Percentiles rank a stretch among this genome's conserved stretches.
Evolutionary conservation across 2,888 invertebrate genomes (phyloP).

Genomic region (Pegoplata infirma): DNA sequence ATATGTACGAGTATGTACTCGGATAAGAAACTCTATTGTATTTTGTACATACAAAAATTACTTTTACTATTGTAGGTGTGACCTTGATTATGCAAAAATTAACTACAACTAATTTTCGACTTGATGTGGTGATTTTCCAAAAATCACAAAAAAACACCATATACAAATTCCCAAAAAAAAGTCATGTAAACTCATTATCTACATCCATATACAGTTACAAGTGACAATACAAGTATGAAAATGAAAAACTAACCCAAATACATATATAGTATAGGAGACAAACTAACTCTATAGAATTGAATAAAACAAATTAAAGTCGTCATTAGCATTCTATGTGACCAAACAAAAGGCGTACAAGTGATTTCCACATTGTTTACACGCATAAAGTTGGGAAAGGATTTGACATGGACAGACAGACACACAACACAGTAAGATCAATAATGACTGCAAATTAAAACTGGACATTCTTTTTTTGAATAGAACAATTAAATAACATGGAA

Average conservation of each 20-base stretch:
- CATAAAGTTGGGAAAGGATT: constrained; percentile 71
- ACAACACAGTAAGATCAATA: constrained; percentile 70
- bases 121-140: constrained; percentile 12
- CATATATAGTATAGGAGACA: no score
- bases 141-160: constrained; percentile 11
- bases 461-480: constrained; percentile 29
- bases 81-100: constrained; percentile 44
- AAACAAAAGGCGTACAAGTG: constrained; percentile 66
- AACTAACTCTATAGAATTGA: no score
- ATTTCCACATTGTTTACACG: constrained; percentile 75
- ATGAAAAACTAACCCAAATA: constrained; percentile 28
- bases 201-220: constrained; percentile 24
- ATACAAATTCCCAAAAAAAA: constrained; percentile 3
- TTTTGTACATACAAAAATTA: background rate
- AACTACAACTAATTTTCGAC: constrained; percentile 13
- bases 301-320: constrained; percentile 45
- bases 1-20: no score
- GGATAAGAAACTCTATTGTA: background rate
- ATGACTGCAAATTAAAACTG: constrained; percentile 66
- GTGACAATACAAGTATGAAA: constrained; percentile 10
- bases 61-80: background rate
- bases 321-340: constrained; percentile 53
- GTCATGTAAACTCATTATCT: constrained; percentile 37
- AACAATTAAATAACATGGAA: constrained; percentile 30
- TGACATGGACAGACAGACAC: no score